A percentile compares a stretch with the other conserved stretches of the same genome.
phyloP scores from a whole-genome alignment of 2,797 vertebrate genomes.

The Sternotherus odoratus region DNA sequence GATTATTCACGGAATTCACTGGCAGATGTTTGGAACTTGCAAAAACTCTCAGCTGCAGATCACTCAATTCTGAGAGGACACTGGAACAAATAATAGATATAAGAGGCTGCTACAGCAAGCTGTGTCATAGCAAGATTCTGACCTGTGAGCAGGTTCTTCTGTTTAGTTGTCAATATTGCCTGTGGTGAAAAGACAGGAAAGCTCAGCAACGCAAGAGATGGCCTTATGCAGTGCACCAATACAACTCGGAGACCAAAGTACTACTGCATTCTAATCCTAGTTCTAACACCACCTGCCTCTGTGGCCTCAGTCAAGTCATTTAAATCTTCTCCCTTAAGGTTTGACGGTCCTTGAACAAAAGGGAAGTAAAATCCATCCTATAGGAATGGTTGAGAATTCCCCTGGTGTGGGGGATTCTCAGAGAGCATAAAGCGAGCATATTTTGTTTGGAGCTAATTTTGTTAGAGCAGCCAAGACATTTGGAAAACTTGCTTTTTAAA shows the following conservation, averaged over 20 bases:
- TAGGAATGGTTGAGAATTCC: neutral
- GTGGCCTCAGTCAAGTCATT: neutral
- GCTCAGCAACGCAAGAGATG: neutral
- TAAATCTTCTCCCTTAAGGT: neutral
- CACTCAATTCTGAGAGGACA: neutral
- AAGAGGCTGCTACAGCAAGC: neutral
- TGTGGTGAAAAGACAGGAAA: neutral
- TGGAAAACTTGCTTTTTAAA: neutral
- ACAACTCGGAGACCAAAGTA: neutral
- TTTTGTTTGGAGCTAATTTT: neutral
- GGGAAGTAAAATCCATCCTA: neutral
- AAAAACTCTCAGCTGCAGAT: neutral
- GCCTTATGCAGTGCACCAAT: neutral
- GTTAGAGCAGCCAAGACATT: neutral
- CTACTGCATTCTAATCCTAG: neutral
- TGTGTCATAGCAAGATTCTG: neutral
- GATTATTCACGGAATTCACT: neutral
- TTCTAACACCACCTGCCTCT: neutral
- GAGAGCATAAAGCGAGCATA: neutral
- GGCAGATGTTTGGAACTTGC: neutral
- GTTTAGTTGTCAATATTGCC: neutral
- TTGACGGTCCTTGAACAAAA: neutral
- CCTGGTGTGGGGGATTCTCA: neutral
- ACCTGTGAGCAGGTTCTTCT: neutral
- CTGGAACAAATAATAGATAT: neutral